phyloP scores from a whole-genome alignment of 1,140 invertebrate species.

The Sweltsa coloradensis region DNA sequence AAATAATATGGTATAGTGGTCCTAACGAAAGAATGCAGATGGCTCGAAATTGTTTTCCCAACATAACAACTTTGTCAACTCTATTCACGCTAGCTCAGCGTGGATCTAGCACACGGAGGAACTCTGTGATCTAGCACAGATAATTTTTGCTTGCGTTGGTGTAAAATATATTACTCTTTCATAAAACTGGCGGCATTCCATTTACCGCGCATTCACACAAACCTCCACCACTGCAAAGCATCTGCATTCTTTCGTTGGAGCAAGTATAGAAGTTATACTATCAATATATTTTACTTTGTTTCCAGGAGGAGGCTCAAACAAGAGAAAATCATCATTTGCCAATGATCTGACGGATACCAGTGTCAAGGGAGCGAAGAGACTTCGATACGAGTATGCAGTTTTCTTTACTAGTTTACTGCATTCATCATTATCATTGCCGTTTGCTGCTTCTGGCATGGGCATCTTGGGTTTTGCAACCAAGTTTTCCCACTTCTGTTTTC shows the following conservation, averaged over 20 bases:
- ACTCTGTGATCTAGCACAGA: conserved; percentile 3
- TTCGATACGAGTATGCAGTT: conserved; percentile 47
- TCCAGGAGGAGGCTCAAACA: conserved; percentile 25
- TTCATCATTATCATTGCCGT: neutral
- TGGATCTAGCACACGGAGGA: conserved; percentile 18
- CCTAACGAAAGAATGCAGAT: too few species aligned
- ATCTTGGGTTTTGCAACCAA: neutral
- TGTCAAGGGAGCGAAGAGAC: conserved; percentile 48
- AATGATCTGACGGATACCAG: conserved; percentile 61
- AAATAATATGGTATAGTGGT: too few species aligned
- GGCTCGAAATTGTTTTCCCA: too few species aligned
- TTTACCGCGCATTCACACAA: too few species aligned
- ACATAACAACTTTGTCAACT: too few species aligned
- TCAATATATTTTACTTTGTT: conserved; percentile 10
- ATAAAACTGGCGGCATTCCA: neutral
- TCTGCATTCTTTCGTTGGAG: neutral
- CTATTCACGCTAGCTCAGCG: too few species aligned
- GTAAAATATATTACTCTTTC: neutral
- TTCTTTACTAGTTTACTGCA: conserved; percentile 5
- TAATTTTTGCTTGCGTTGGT: neutral
- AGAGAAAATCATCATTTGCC: conserved; percentile 41
- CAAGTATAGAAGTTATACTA: too few species aligned
- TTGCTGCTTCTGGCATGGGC: neutral
- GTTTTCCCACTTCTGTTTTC: neutral
- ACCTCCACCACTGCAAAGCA: neutral